Conservation (phyloP, 2,888 invertebrate species). For the Zaprionus bogoriensis region DNA sequence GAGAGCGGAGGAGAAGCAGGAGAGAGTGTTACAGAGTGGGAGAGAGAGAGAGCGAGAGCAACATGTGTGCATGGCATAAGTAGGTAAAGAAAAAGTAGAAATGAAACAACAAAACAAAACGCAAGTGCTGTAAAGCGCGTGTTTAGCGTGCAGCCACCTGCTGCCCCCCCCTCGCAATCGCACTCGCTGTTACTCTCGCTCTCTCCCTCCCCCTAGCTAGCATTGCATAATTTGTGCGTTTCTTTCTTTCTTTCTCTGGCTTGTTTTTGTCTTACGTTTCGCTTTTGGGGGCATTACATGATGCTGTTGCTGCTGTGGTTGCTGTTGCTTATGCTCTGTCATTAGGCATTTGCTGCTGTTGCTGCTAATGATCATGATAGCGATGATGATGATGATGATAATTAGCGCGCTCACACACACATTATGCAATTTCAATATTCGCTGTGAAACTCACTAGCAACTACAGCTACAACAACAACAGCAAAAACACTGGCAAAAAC, state of each 20-base stretch:
- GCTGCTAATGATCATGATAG: slow-evolving; percentile 20
- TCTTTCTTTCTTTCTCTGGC: slow-evolving; percentile 20
- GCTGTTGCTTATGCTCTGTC: slow-evolving; percentile 16
- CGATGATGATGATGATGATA: slow-evolving; percentile 31
- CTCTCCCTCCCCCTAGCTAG: too few relatives aligned
- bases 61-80: slow-evolving; percentile 10
- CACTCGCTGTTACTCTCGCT: slow-evolving; percentile 2
- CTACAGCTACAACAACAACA: slow-evolving; percentile 3
- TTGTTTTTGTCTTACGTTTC: slow-evolving; percentile 26
- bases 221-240: slow-evolving; percentile 62
- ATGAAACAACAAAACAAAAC: slow-evolving; percentile 22
- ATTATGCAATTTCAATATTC: slow-evolving; percentile 45
- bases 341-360: slow-evolving; percentile 10
- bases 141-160: slow-evolving; percentile 27
- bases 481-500: not conserved
- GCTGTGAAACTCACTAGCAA: slow-evolving; percentile 1
- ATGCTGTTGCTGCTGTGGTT: slow-evolving; percentile 18
- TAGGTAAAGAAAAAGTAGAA: slow-evolving; percentile 27
- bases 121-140: slow-evolving; percentile 28
- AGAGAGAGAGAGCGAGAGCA: not conserved
- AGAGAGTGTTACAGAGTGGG: too few relatives aligned
- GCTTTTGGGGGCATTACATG: slow-evolving; percentile 32
- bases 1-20: too few relatives aligned
- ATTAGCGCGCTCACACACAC: slow-evolving; percentile 24
- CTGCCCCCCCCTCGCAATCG: not conserved